Evolutionary conservation across 2,888 invertebrate genomes (phyloP), one percentile per base, ranked within the genome.

Genomic region (Aethes cnicana): DNA sequence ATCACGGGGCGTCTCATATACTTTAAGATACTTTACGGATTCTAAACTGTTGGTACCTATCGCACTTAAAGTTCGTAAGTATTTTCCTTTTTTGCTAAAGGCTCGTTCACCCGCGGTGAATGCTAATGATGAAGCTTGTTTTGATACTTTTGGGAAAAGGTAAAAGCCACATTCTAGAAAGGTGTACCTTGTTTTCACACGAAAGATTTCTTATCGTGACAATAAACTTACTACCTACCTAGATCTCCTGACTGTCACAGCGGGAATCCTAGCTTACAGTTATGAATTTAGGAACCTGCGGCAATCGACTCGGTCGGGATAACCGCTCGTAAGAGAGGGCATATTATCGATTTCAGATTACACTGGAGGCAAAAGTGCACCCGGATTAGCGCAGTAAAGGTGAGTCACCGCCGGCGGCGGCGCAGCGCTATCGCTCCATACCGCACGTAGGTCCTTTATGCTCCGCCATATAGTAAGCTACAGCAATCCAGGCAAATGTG

Each of bases 321-420:
- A 25, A 57, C 55, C 56, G 33, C 59, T 59, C 56, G 50, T 33
- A 41, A 48, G 36, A 36, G 41, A 46, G 44, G 58, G 60, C 55
- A 55, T 63, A 63, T 66, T 63, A 76, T 74, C 69, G 72, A 75
- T 74, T 76, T 74, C 47, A 71, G 70, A 71, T 75, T 71, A 71
- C 59, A 61, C 53, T 58, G 62, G 62, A 50, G 49, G 64, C 56
- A 68, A 73, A 72, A 73, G 66, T 74, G 66, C 67, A 64, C 12
- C 43, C 30, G 43, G 63, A 68, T 72, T 68, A 70, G 64, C 55
- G 47, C 53, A 54, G 43, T 50, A 44, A 47, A 56, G 47, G 57
- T 36, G 48, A 41, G 55, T 56, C 56, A 53, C 37, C 32, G 37
- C 7, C 32, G 32, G 12, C 58, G 58, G 61, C 61, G 62, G 54